Evolutionary conservation across 2,888 invertebrate genomes (phyloP).

Genomic region (Balanococcus diminutus): DNA sequence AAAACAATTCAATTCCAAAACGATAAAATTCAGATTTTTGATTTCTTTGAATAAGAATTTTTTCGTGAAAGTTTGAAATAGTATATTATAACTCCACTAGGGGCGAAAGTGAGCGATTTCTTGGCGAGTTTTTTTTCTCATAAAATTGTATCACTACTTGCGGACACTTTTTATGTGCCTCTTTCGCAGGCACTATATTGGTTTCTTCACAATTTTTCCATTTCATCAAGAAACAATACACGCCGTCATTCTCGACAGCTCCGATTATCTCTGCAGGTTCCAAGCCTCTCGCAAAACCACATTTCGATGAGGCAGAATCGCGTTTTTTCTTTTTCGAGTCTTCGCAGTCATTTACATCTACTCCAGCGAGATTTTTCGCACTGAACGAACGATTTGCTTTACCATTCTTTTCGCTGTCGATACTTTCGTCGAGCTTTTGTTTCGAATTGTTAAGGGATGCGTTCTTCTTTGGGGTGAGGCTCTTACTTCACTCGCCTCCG

Average conservation of each 20-base stretch:
- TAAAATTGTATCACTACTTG: slow-evolving; percentile 96
- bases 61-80: too few species aligned
- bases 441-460: too few species aligned
- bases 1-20: too few species aligned
- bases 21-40: too few species aligned
- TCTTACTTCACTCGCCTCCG: too few species aligned
- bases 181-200: slow-evolving; percentile 87
- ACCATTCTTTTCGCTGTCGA: too few species aligned
- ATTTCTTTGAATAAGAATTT: too few species aligned
- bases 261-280: slow-evolving; percentile 88
- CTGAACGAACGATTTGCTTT: too few species aligned
- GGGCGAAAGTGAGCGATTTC: slow-evolving; percentile 62
- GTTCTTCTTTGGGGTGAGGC: too few species aligned
- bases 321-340: slow-evolving; percentile 44
- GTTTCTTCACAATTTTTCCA: slow-evolving; percentile 96
- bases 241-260: slow-evolving; percentile 90
- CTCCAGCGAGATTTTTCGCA: background rate
- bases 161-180: slow-evolving; percentile 89
- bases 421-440: background rate
- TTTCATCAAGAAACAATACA: slow-evolving; percentile 91
- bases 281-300: slow-evolving; percentile 81
- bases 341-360: background rate
- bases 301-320: background rate
- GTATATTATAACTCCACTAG: too few species aligned
- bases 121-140: slow-evolving; percentile 93